Percentiles rank a stretch among this genome's conserved stretches.
These are phyloP conservation scores for Oxyura jamaicensis DNA, from an alignment of 2,113 vertebrate species.

Conservation along the genomic window DNA sequence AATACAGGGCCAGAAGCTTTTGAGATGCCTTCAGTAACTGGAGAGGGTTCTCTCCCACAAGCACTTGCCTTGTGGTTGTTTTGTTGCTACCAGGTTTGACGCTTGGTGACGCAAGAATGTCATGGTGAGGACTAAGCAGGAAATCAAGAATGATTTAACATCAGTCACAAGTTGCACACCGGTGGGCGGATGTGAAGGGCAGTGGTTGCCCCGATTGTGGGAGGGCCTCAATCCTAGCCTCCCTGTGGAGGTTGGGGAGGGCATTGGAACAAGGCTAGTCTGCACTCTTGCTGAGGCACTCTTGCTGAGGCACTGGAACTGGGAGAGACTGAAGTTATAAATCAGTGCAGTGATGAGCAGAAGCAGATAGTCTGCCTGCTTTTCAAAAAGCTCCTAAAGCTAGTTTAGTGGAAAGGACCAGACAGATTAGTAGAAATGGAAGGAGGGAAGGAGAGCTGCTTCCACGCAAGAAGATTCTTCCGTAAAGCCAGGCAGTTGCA, in stretches of 20 bases:
- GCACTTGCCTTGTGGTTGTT: background rate
- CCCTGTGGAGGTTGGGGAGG: background rate
- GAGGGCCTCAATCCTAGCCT: background rate
- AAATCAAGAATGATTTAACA: background rate
- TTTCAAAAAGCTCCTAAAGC: background rate
- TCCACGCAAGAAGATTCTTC: background rate
- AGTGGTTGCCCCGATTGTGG: background rate
- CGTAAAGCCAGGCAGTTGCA: background rate
- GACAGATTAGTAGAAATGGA: background rate
- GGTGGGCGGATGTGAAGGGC: background rate
- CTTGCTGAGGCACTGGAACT: background rate
- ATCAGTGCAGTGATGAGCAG: background rate
- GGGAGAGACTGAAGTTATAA: background rate
- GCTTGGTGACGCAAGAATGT: fast-evolving
- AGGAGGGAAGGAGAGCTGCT: background rate
- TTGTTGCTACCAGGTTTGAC: background rate
- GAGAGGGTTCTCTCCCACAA: background rate
- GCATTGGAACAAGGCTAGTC: too few relatives aligned
- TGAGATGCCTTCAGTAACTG: background rate
- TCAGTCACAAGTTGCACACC: background rate
- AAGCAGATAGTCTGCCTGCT: background rate
- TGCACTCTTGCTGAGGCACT: background rate
- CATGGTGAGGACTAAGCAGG: background rate
- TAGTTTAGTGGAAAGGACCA: background rate
- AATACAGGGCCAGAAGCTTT: fast-evolving